A percentile compares a stretch with the other conserved stretches of the same genome.
Conservation (phyloP, 2,113 vertebrate species). For the Noturus placidus region DNA sequence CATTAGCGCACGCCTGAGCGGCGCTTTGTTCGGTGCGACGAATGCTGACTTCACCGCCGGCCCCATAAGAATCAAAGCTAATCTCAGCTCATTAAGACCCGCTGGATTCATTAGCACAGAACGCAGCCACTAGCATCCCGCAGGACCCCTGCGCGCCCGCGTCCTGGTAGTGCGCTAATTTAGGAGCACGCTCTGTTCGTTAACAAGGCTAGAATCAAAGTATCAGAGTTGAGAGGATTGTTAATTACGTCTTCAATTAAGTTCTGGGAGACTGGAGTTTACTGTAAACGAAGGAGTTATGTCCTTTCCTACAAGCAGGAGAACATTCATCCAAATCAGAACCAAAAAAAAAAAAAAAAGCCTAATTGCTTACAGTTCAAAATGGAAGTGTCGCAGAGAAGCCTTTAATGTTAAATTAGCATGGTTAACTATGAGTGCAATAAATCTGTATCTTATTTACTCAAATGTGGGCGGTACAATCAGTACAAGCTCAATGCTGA, state of each 20-base stretch:
- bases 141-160: not conserved
- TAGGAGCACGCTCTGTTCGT: constrained; percentile 2
- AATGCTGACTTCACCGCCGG: constrained; percentile 16
- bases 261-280: not conserved
- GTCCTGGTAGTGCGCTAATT: constrained; percentile 1
- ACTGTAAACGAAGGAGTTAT: not conserved
- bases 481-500: not conserved
- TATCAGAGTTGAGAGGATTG: constrained; percentile 25
- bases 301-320: not conserved
- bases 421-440: not conserved
- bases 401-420: not conserved
- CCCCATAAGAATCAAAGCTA: constrained; percentile 30
- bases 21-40: not conserved
- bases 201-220: constrained; percentile 22
- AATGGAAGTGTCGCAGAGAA: not conserved
- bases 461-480: not conserved
- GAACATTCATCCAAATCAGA: not conserved
- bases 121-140: constrained; percentile 3
- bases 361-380: not conserved
- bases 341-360: not conserved
- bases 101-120: constrained; percentile 29
- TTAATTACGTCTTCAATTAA: constrained; percentile 22
- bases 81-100: constrained; percentile 33
- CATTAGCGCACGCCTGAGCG: constrained; percentile 13
- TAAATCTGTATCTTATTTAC: not conserved